Evolutionary conservation across 2,113 vertebrate species (phyloP), one percentile per base, ranked within the genome.

Genomic region (Hippocampus zosterae): DNA sequence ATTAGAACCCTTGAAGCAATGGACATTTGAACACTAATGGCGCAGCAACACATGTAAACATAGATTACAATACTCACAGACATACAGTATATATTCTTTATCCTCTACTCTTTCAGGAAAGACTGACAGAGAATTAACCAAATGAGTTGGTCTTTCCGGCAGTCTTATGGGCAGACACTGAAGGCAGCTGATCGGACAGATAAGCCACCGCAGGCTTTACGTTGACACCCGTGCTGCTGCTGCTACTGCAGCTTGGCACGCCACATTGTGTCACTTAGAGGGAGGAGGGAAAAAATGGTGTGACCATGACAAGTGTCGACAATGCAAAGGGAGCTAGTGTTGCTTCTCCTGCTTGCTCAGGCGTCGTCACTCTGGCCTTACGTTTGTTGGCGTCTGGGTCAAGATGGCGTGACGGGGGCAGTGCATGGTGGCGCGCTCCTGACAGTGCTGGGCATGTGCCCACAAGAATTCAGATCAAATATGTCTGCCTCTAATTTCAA

Each of bases 291-390:
- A 16, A 1, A 1, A 1, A 72, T 63, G 75, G 65, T 70, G 46
- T 68, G 50, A 74, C 46, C 62, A 23, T 78, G 79, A 87, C 84
- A 68, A 40, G 67, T 61, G 75, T 44, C 82, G 85, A 86, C 79
- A 79, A 74, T 37, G 12, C 53, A 60, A 68, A 48, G 8, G 10
- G 29, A n/a, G 53, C 29, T 4, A 29, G 60, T 5, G 6, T 68
- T 72, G 68, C 59, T 50, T 72, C 65, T 70, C 73, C 75, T 70
- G 60, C 56, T 64, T 72, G 65, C 70, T 75, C 60, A 6, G 1
- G 83, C 72, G 75, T 67, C 61, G 61, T 18, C 8, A 8, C 56
- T 52, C 65, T 70, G 59, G 60, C 29, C 69, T 85, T 76, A 87
- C 79, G 72, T 68, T 65, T 68, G 55, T 40, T 81, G 84, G 82